phyloP scores from a whole-genome alignment of 2,797 vertebrate genomes.

The Hydrolagus colliei region DNA sequence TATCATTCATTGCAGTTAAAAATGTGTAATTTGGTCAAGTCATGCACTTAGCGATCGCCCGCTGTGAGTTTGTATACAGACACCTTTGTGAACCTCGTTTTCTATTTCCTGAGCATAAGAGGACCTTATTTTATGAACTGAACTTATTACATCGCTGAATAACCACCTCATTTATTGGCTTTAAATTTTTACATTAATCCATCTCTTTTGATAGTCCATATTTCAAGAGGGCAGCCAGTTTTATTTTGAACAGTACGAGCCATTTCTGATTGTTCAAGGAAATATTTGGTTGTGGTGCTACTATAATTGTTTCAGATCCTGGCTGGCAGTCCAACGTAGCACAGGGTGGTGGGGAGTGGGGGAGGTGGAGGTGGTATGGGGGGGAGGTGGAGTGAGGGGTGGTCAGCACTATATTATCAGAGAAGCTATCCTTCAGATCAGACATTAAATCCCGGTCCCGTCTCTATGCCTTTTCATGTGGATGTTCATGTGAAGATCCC shows the following conservation, averaged over 20 bases:
- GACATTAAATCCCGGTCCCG: too few species aligned
- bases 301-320: too few species aligned
- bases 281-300: not conserved
- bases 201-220: slow-evolving; percentile 47
- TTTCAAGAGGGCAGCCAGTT: not conserved
- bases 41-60: slow-evolving; percentile 41
- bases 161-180: slow-evolving; percentile 43
- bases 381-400: too few species aligned
- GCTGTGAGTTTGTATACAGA: slow-evolving; percentile 54
- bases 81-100: slow-evolving; percentile 51
- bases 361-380: too few species aligned
- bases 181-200: slow-evolving; percentile 43
- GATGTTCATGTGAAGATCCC: too few species aligned
- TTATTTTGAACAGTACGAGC: not conserved
- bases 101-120: slow-evolving; percentile 53
- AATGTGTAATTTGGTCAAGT: slow-evolving; percentile 45
- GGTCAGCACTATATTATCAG: too few species aligned
- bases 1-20: slow-evolving; percentile 45
- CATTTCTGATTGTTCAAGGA: not conserved
- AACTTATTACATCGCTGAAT: slow-evolving; percentile 50
- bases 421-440: too few species aligned
- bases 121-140: slow-evolving; percentile 48
- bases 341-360: too few species aligned
- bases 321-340: too few species aligned
- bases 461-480: too few species aligned